Base-by-base conservation (phyloP, 1,140 invertebrate genomes). In the Protaetia brevitarsis region DNA sequence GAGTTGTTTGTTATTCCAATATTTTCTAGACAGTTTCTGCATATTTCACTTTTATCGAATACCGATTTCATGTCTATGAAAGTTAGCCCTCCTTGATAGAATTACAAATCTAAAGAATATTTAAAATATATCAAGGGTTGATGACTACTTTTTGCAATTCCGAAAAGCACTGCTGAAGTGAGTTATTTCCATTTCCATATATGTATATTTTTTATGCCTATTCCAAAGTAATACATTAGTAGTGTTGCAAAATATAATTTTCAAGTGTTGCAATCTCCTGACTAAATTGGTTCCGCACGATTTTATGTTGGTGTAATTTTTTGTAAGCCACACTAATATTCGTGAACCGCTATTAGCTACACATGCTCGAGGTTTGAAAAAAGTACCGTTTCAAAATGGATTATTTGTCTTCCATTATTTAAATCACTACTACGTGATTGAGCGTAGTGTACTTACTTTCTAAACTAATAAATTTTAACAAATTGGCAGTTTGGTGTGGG, bases 381-480 rank as follows among this genome's bases (percentile, higher is more conserved):
- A 45, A 45, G 23, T 45, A 45, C 16, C 23, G 23, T 45, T 45
- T 45, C 41, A 45, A 45, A 45, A 45, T 45, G 16, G 41, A n/a
- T n/a, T n/a, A 45, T 21, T 45, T 45, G 41, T 45, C 23, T 45
- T 19, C 41, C 13, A 45, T 45, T 45, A 45, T 45, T 45, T 45
- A 45, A 45, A 45, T 45, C 41, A 45, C 41, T 45, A 21, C 23
- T 45, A 45, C 41, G 41, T 45, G 41, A 45, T 45, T 45, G 41
- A 45, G 23, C 41, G 41, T 19, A 21, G 41, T 45, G n/a, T n/a
- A n/a, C n/a, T n/a, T n/a, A 45, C 41, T 45, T 45, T 45, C 41
- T 45, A 45, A 45, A 45, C 41, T 45, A n/a, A 45, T 45, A 45
- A 45, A 45, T 45, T 45, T 13, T 45, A 45, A 45, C 41, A 45